A percentile compares a stretch with the other conserved stretches of the same genome.
phyloP scores from a whole-genome alignment of 2,113 vertebrate genomes.

The Empidonax traillii region DNA sequence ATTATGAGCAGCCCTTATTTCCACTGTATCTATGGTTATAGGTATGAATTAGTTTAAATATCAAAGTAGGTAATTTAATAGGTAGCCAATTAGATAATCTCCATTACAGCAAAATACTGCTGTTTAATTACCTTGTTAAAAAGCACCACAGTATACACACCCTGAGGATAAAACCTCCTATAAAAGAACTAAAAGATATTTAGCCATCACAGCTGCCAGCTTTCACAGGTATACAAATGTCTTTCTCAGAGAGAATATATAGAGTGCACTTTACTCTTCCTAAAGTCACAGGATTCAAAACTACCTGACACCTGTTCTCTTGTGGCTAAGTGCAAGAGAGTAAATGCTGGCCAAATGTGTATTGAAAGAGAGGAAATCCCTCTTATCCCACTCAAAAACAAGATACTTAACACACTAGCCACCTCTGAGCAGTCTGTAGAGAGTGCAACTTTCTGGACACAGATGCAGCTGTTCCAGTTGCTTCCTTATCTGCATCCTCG shows the following conservation, averaged over 20 bases:
- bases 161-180: background rate
- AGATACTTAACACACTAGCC: background rate
- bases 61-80: background rate
- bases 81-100: background rate
- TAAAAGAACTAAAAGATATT: background rate
- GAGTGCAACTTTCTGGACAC: background rate
- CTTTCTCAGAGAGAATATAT: background rate
- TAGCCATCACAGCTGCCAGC: background rate
- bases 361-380: background rate
- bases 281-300: background rate
- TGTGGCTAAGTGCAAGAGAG: background rate
- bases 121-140: conserved; percentile 13
- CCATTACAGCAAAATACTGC: background rate
- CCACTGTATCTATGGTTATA: background rate
- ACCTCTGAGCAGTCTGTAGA: background rate
- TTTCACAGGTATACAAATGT: background rate
- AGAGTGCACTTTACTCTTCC: background rate
- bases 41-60: background rate
- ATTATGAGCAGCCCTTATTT: background rate
- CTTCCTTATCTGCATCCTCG: background rate
- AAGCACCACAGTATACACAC: background rate
- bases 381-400: background rate
- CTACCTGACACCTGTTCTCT: background rate
- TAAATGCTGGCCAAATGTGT: background rate
- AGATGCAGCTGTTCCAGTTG: background rate